Evolutionary conservation across 1,140 invertebrate genomes (phyloP).

Genomic region (Helicoverpa armigera): DNA sequence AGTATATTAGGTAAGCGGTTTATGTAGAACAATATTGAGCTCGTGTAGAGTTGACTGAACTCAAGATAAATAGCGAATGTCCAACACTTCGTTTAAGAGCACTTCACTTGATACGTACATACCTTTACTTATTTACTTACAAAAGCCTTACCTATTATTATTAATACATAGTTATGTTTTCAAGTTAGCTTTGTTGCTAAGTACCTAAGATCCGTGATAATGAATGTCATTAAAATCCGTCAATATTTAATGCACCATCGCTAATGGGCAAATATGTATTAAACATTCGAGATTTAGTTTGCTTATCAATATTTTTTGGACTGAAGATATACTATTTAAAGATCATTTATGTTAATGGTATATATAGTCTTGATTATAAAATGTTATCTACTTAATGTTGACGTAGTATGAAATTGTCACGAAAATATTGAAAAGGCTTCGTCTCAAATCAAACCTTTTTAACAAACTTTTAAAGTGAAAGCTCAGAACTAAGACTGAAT

Average conservation of each 20-base stretch:
- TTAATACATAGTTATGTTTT: neutral
- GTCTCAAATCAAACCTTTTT: too few species aligned
- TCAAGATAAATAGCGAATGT: conserved; percentile 33
- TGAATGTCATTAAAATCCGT: neutral
- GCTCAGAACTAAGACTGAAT: neutral
- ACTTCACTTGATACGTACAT: neutral
- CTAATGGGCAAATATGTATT: neutral
- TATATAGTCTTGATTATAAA: too few species aligned
- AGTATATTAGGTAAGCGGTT: conserved; percentile 51
- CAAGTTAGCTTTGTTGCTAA: neutral
- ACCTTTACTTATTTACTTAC: neutral
- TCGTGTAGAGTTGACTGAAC: conserved; percentile 69
- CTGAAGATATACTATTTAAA: too few species aligned
- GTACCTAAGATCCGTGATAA: neutral
- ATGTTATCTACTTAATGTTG: too few species aligned
- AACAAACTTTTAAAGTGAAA: neutral
- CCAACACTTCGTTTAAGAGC: conserved; percentile 4
- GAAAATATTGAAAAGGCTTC: too few species aligned
- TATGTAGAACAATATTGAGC: conserved; percentile 57
- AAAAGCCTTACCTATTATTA: neutral
- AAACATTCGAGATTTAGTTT: neutral
- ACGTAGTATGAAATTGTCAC: too few species aligned
- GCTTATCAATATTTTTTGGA: too few species aligned
- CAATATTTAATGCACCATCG: neutral
- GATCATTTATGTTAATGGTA: too few species aligned